These are phyloP conservation scores for Lophura nycthemera DNA, from an alignment of 2,113 vertebrate genomes.

Conservation along the genomic window DNA sequence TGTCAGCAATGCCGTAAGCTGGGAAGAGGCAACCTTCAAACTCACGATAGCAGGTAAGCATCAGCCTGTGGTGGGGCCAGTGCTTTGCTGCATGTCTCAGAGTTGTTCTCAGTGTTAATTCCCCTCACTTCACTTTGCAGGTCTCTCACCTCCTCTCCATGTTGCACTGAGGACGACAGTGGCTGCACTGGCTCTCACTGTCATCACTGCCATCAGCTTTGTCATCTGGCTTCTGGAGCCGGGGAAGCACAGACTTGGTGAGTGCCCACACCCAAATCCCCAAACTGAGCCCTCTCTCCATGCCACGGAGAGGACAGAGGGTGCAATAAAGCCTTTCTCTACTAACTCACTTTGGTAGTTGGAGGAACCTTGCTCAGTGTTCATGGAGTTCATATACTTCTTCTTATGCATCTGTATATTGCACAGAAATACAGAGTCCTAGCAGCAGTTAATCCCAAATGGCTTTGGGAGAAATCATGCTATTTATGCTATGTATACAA, in stretches of 20 bases:
- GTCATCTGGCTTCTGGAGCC: accelerated
- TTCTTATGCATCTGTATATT: not conserved
- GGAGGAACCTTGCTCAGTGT: not conserved
- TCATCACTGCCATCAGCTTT: accelerated
- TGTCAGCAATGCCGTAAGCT: not conserved
- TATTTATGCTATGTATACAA: no score
- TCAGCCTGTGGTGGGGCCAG: not conserved
- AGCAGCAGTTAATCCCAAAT: not conserved
- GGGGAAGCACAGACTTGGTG: accelerated
- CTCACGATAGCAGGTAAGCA: not conserved
- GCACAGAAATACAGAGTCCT: not conserved
- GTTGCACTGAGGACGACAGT: accelerated
- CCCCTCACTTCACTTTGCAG: not conserved
- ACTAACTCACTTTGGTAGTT: accelerated
- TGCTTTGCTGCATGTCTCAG: accelerated
- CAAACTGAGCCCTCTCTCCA: not conserved
- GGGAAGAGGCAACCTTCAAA: not conserved
- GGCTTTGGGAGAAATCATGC: not conserved
- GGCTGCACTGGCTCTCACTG: accelerated
- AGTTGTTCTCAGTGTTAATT: not conserved
- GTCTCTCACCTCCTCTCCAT: not conserved
- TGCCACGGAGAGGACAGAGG: accelerated
- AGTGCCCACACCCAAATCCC: not conserved
- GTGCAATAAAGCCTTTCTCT: not conserved
- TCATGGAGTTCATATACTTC: not conserved